Base-by-base conservation (phyloP, 2,797 vertebrate genomes). In the Bradypodion ventrale region DNA sequence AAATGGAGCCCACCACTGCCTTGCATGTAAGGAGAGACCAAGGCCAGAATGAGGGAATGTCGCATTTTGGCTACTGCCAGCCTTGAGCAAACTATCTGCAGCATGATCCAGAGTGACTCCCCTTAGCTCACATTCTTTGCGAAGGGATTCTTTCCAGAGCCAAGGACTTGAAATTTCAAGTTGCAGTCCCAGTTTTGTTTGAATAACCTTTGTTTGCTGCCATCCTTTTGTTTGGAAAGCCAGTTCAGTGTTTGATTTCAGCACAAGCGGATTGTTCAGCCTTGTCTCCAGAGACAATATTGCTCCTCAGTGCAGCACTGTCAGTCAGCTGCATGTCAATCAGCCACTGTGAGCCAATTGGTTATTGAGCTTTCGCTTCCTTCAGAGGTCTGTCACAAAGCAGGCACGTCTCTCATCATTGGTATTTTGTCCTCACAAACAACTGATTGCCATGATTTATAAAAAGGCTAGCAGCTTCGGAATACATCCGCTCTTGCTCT, bases 281-380 rank as follows among this genome's bases (percentile, higher is more conserved):
- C 49, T 32, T 10, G 19, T 32, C 13, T 23, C 29, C 21, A 3
- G 16, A 59, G 70, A 80, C 23, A 75, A 27, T 40, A 21, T 32
- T 7, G 6, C 37, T 75, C 35, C 44, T 35, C 4, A 8, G 21
- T 3, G 4, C 15, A 59, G 37, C 5, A 10, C n/a, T 49, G 23
- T 75, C 72, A 69, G 72, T 74, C 49, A 49, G 68, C 37, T 3
- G 37, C 35, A 19, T 65, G 3, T 69, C 62, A 40, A 49, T 62
- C 52, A 25, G 3, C 49, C 2, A 5, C 21, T 46, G 37, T 1
- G 16, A 75, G 40, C 62, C 78, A 75, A 69, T 75, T 68, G 65
- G 37, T 85, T 75, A 75, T 80, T 46, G 72, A 80, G 52, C 40
- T 85, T 40, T 68, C 3, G 13, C 15, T 80, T 49, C 52, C 46